Percentiles rank a stretch among this genome's conserved stretches.
These are phyloP conservation scores for Macrostomum lignano DNA, from an alignment of 1,140 invertebrate species.

Conservation along the genomic window DNA sequence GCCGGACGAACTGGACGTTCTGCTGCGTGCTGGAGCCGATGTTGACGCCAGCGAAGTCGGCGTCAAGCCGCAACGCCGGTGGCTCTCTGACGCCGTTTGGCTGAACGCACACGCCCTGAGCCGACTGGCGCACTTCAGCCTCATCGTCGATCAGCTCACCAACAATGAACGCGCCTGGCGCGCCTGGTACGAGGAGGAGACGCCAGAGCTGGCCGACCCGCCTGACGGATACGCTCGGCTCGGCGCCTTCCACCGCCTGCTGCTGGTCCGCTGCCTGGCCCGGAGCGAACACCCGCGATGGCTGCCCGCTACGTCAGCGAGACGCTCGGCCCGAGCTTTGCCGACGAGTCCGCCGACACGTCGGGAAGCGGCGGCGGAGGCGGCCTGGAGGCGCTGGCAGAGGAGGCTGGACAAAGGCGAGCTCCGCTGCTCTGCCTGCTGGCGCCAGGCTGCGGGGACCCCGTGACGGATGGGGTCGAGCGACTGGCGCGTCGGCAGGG, in stretches of 20 bases:
- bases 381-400: too few species aligned
- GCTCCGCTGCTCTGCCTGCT: too few species aligned
- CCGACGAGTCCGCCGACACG: too few species aligned
- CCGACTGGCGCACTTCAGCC: constrained; percentile 39
- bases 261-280: constrained; percentile 74
- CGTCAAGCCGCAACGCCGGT: constrained; percentile 48
- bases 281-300: constrained; percentile 66
- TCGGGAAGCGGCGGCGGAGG: too few species aligned
- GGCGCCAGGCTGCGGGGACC: too few species aligned
- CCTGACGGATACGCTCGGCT: constrained; percentile 63
- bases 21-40: constrained; percentile 48
- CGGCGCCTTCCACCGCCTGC: constrained; percentile 50
- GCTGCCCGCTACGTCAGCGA: constrained; percentile 51
- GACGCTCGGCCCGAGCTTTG: constrained; percentile 36
- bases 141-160: constrained; percentile 45
- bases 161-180: constrained; percentile 54
- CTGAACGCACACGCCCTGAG: constrained; percentile 49
- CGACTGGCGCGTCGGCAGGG: too few species aligned
- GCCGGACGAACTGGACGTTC: constrained; percentile 59
- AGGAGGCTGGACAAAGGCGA: too few species aligned
- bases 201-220: constrained; percentile 56
- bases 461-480: too few species aligned
- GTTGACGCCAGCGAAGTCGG: constrained; percentile 43
- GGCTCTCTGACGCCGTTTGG: constrained; percentile 62
- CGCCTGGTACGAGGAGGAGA: constrained; percentile 68